Conservation (phyloP, 2,888 invertebrate species). For the Hemistola chrysoprasaria region DNA sequence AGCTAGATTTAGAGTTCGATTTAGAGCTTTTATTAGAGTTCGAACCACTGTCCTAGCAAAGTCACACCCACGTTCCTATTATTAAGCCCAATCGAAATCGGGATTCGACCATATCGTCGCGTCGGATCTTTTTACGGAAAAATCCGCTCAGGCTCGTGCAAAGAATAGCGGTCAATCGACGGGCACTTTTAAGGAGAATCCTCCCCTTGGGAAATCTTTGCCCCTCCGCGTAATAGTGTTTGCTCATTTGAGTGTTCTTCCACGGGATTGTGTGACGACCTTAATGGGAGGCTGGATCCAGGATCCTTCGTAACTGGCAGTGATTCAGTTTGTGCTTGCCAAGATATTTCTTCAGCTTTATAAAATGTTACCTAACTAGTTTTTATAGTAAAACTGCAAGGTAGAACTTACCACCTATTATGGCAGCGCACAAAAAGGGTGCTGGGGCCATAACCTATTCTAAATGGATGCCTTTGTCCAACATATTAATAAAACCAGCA, state of each 20-base stretch:
- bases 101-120: conserved; percentile 21
- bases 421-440: no score
- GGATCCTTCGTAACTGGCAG: conserved; percentile 20
- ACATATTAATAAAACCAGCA: no score
- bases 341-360: no score
- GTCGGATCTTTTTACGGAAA: conserved; percentile 38
- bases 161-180: conserved; percentile 63
- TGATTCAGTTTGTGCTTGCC: not conserved
- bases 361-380: no score
- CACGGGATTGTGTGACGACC: conserved; percentile 58
- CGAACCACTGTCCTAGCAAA: no score
- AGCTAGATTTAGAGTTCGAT: no score
- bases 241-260: conserved; percentile 76
- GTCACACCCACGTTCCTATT: not conserved
- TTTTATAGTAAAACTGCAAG: no score
- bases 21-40: no score
- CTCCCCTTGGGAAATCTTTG: conserved; percentile 74
- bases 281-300: conserved; percentile 50
- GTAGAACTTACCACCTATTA: no score
- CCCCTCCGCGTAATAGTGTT: conserved; percentile 75
- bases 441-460: no score
- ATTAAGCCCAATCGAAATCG: conserved; percentile 3
- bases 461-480: no score
- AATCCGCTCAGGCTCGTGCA: conserved; percentile 43
- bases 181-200: conserved; percentile 73